These are phyloP conservation scores for Nephrocerus scutellatus DNA, from an alignment of 2,888 invertebrate species.

Conservation along the genomic window DNA sequence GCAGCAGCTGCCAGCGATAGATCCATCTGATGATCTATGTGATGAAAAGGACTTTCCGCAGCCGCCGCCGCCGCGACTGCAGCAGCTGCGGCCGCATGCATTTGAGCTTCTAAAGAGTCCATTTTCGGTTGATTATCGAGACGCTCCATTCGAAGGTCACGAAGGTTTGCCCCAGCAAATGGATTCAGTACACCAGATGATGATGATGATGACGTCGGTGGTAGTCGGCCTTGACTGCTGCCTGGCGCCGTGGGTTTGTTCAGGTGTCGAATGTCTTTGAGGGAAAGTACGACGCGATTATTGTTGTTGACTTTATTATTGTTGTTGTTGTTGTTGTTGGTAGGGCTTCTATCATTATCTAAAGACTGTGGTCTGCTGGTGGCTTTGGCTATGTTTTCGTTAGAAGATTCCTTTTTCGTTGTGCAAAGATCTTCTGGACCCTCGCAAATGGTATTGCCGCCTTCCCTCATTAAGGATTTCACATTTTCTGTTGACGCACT, in stretches of 20 bases:
- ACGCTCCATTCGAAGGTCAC: constrained; percentile 31
- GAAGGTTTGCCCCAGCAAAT: constrained; percentile 35
- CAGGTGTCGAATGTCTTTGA: constrained; percentile 46
- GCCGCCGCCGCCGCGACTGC: constrained; percentile 36
- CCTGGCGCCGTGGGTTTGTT: constrained; percentile 40
- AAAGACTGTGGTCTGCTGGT: constrained; percentile 21
- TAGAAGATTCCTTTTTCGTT: constrained; percentile 41
- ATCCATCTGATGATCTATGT: constrained; percentile 48
- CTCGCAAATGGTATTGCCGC: constrained; percentile 36
- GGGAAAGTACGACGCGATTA: constrained; percentile 45
- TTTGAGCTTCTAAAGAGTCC: constrained; percentile 42
- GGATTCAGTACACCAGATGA: constrained; percentile 23
- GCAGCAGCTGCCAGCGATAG: constrained; percentile 46
- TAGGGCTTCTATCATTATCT: constrained; percentile 31
- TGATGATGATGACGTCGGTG: constrained; percentile 17
- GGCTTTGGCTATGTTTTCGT: constrained; percentile 27
- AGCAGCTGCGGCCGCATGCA: constrained; percentile 43
- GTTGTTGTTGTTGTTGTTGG: constrained; percentile 39
- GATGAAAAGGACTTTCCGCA: constrained; percentile 41
- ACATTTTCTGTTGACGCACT: no score
- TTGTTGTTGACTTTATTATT: constrained; percentile 41
- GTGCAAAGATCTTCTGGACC: constrained; percentile 48
- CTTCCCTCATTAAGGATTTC: no score
- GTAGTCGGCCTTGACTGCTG: constrained; percentile 27
- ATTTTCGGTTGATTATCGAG: constrained; percentile 41